Conservation (phyloP, 2,797 vertebrate species). For the Tenualosa thibaudeaui region DNA sequence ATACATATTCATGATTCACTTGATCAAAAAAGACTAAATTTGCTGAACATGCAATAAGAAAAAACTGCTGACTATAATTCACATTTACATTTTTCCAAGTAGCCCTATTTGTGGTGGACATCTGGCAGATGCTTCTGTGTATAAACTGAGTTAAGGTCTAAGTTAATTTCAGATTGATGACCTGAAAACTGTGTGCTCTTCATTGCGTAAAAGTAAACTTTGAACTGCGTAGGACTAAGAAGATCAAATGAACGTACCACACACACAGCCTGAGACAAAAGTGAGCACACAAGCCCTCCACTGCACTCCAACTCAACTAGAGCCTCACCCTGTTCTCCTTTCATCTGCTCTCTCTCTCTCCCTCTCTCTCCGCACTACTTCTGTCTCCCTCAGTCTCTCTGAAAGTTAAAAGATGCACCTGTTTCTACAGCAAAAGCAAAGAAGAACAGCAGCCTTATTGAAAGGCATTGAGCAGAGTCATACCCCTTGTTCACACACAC, state of each 20-base stretch:
- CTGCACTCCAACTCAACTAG: neutral
- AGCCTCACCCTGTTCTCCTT: conserved; percentile 3
- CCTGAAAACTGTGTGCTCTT: neutral
- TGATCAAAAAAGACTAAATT: neutral
- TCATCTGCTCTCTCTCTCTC: neutral
- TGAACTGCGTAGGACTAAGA: conserved; percentile 9
- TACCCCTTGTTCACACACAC: neutral
- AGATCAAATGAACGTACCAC: conserved; percentile 11
- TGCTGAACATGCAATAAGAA: neutral
- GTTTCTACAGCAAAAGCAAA: conserved; percentile 1
- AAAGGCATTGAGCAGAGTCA: conserved; percentile 2
- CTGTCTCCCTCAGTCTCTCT: neutral
- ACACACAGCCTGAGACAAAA: neutral
- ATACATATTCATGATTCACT: conserved; percentile 18
- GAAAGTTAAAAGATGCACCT: conserved; percentile 17
- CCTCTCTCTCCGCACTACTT: neutral
- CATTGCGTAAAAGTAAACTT: conserved; percentile 7
- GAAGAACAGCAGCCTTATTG: conserved; percentile 17
- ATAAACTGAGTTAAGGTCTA: neutral
- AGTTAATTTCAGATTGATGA: neutral
- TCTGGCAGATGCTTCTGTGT: neutral
- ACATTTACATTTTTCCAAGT: neutral
- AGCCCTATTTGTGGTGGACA: neutral
- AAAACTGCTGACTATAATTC: neutral
- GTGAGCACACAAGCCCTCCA: neutral